Evolutionary conservation across 1,140 invertebrate species (phyloP), one percentile per base, ranked within the genome.

Genomic region (Yoshiicerus persimilis): DNA sequence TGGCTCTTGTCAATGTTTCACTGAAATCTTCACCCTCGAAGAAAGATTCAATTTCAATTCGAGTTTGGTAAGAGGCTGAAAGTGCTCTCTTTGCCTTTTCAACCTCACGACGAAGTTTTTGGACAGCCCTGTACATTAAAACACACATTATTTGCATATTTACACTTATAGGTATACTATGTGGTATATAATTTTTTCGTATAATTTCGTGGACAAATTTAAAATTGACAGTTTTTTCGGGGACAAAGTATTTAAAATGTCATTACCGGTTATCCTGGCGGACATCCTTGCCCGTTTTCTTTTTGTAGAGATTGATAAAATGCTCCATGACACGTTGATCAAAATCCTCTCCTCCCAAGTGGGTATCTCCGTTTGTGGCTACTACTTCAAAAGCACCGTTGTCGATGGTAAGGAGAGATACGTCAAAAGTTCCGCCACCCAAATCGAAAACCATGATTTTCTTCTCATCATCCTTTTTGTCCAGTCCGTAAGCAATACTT

Each of bases 361-460:
- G 98, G 92, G 98, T 99, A 92, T 99, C 98, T 92, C 99, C 99
- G 92, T 99, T 99, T 77, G 99, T 99, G 4, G 99, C 96, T 23
- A 99, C 96, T 84, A 97, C 96, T 92, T 96, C 95, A 92, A 96
- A 96, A 2, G 96, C 98, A 89, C 99, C 99, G 92, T 99, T 99
- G 92, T 99, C 99, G 92, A 99, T 99, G 88, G 99, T 99, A 27
- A 99, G 94, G 16, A 99, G 94, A 87, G 98, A 99, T 0, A 99
- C 99, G 94, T 99, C 99, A 92, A 99, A 99, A 90, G 99, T 99
- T 94, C 99, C 99, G 94, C 99, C 99, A 92, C 99, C 99, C 92
- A 99, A 95, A 95, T 99, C 99, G 93, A 99, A 99, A 1, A 99
- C 98, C 39, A 99, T 94, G 47, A 99, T 98, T 91, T 99, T 99